A percentile compares a stretch with the other conserved stretches of the same genome.
phyloP scores from a whole-genome alignment of 2,888 invertebrate genomes.

The Syrphus vitripennis region DNA sequence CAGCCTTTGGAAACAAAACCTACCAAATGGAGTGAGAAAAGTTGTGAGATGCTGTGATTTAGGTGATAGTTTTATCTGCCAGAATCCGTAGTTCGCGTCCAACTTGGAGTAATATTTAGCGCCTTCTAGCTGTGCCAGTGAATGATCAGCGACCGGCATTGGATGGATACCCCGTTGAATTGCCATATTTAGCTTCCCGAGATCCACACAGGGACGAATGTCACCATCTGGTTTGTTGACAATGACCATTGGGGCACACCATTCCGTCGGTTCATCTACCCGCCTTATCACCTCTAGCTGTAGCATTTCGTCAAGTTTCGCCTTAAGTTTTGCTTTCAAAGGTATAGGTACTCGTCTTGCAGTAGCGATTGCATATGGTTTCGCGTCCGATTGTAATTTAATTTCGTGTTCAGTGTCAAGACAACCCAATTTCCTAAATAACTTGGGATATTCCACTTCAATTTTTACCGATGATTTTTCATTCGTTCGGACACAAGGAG shows the following conservation, averaged over 20 bases:
- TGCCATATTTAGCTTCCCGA: background rate
- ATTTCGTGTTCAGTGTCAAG: conserved; percentile 5
- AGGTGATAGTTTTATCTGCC: background rate
- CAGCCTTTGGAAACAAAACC: conserved; percentile 4
- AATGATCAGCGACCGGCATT: background rate
- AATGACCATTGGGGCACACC: conserved; percentile 43
- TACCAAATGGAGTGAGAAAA: conserved; percentile 6
- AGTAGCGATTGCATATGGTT: conserved; percentile 20
- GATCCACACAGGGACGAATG: background rate
- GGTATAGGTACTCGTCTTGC: conserved; percentile 30
- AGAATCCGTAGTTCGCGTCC: background rate
- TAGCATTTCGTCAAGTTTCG: conserved; percentile 28
- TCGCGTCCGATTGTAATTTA: conserved; percentile 1
- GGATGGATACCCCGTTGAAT: background rate
- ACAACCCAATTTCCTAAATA: conserved; percentile 31
- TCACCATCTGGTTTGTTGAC: background rate
- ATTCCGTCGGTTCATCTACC: conserved; percentile 13
- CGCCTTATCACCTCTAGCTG: background rate
- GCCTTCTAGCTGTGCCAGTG: background rate
- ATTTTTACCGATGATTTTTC: background rate
- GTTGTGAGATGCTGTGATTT: conserved; percentile 19
- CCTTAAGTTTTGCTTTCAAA: background rate
- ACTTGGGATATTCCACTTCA: conserved; percentile 7
- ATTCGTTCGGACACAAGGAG: background rate
- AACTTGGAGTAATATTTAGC: background rate